These are phyloP conservation scores for Monomorium pharaonis DNA, from an alignment of 1,140 invertebrate genomes.

Conservation along the genomic window DNA sequence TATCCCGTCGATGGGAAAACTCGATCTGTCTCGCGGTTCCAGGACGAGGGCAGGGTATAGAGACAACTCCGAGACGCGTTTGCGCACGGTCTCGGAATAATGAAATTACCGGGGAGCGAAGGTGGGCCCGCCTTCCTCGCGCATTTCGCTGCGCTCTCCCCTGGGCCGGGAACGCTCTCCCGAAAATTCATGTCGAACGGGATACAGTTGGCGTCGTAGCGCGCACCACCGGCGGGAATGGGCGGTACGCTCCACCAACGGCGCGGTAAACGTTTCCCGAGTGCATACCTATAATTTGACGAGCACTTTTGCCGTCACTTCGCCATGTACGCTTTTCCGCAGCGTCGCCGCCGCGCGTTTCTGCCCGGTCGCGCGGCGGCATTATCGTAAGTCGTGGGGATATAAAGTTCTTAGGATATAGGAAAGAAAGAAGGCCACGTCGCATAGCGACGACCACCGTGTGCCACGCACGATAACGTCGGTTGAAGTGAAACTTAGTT, in stretches of 20 bases:
- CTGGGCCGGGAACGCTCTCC: not conserved
- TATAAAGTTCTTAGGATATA: slow-evolving; percentile 8
- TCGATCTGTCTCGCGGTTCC: not conserved
- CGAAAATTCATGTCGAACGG: slow-evolving; percentile 59
- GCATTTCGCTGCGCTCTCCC: slow-evolving; percentile 16
- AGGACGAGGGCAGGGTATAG: not conserved
- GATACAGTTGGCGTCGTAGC: not conserved
- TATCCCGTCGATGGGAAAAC: not conserved
- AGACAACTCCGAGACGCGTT: not conserved
- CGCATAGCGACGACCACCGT: not conserved
- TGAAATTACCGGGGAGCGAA: slow-evolving; percentile 41
- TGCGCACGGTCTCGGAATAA: slow-evolving; percentile 20
- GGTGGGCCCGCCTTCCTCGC: not conserved
- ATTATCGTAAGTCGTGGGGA: slow-evolving; percentile 56
- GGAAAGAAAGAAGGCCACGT: not conserved
- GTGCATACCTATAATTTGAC: slow-evolving; percentile 71
- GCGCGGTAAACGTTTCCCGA: slow-evolving; percentile 65
- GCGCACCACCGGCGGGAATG: not conserved
- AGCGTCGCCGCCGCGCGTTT: slow-evolving; percentile 42
- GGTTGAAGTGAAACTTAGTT: not conserved
- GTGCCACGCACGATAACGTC: slow-evolving; percentile 14
- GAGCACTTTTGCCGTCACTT: slow-evolving; percentile 67
- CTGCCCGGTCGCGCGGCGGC: slow-evolving; percentile 4
- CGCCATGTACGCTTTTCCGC: slow-evolving; percentile 42
- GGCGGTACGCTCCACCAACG: slow-evolving; percentile 30